phyloP scores from a whole-genome alignment of 2,797 vertebrate species.

The Argentina silus region DNA sequence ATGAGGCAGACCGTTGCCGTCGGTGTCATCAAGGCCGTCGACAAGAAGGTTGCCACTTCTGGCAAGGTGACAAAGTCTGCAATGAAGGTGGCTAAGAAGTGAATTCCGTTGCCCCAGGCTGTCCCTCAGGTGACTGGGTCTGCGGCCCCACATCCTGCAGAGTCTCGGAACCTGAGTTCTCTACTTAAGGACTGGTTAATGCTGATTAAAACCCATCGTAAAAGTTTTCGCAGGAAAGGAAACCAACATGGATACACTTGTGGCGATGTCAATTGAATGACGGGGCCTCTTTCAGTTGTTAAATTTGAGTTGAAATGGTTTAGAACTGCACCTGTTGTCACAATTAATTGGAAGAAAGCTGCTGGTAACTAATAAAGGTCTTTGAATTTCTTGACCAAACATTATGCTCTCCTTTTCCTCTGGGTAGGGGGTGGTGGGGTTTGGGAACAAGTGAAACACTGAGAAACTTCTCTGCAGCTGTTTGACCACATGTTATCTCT shows the following conservation, averaged over 20 bases:
- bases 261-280: constrained; percentile 71
- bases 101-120: constrained; percentile 48
- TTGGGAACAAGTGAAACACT: constrained; percentile 2
- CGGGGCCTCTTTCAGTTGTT: constrained; percentile 76
- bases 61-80: constrained; percentile 67
- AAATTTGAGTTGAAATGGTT: constrained; percentile 78
- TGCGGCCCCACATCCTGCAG: constrained; percentile 42
- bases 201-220: constrained; percentile 71
- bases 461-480: constrained; percentile 55
- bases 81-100: constrained; percentile 62
- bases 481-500: constrained; percentile 53
- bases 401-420: constrained; percentile 52
- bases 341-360: constrained; percentile 79
- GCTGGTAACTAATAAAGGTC: constrained; percentile 83
- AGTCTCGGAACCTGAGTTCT: constrained; percentile 61
- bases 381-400: constrained; percentile 68
- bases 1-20: constrained; percentile 75
- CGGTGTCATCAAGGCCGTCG: constrained; percentile 66
- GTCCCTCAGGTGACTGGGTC: constrained; percentile 41
- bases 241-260: constrained; percentile 43
- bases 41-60: constrained; percentile 55
- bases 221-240: constrained; percentile 73
- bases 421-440: constrained; percentile 13
- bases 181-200: constrained; percentile 72
- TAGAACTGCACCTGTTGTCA: constrained; percentile 76